Evolutionary conservation across 1,140 invertebrate genomes (phyloP).

Genomic region (Phthorimaea operculella): DNA sequence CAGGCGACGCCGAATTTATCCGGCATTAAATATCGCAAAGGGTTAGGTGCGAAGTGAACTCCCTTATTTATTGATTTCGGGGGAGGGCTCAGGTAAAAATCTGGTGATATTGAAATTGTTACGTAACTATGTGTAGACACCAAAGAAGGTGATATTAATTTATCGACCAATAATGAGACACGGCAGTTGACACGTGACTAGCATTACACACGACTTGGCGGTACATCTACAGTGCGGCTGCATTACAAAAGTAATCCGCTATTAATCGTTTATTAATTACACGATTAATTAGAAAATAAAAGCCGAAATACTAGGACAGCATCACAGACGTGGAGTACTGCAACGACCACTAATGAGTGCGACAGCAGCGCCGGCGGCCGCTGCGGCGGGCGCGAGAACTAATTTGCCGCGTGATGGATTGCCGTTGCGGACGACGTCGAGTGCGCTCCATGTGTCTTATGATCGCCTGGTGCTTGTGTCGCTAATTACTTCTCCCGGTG

Average conservation of each 20-base stretch:
- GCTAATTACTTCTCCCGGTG: slow-evolving; percentile 11
- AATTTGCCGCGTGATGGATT: slow-evolving; percentile 59
- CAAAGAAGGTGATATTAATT: too few relatives aligned
- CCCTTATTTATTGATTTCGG: slow-evolving; percentile 36
- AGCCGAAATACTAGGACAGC: slow-evolving; percentile 17
- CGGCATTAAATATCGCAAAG: slow-evolving; percentile 49
- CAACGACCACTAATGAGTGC: slow-evolving; percentile 58
- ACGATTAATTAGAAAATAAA: slow-evolving; percentile 1
- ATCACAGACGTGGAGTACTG: not conserved
- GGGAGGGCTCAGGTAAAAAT: not conserved
- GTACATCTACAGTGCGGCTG: not conserved
- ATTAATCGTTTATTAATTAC: not conserved
- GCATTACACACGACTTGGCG: not conserved
- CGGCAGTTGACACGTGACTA: too few relatives aligned
- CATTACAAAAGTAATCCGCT: not conserved
- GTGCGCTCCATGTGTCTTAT: slow-evolving; percentile 19
- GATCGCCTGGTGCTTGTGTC: slow-evolving; percentile 25
- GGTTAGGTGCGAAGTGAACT: slow-evolving; percentile 44
- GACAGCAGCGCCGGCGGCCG: slow-evolving; percentile 51
- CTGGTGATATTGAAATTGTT: too few relatives aligned
- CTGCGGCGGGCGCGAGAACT: slow-evolving; percentile 49
- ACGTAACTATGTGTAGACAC: too few relatives aligned
- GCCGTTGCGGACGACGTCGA: slow-evolving; percentile 14
- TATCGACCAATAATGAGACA: too few relatives aligned
- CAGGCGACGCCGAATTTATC: slow-evolving; percentile 47